A percentile compares a stretch with the other conserved stretches of the same genome.
Evolutionary conservation across 2,113 vertebrate genomes (phyloP).

Genomic region (Physeter macrocephalus): DNA sequence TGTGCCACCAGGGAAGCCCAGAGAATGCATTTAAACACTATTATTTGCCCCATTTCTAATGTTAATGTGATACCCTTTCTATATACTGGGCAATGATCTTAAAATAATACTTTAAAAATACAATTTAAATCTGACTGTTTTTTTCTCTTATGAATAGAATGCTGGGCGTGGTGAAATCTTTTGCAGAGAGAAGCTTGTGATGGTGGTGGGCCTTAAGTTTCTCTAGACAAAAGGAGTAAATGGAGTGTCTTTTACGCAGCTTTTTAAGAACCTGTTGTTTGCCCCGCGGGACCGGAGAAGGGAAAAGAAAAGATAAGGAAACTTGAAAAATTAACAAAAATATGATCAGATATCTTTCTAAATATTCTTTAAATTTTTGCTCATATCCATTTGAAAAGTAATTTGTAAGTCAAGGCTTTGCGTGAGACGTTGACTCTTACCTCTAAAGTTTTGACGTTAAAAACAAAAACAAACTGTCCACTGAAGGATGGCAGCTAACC

Average conservation of each 20-base stretch:
- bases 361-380: constrained; percentile 7
- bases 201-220: neutral
- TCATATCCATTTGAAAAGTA: neutral
- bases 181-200: neutral
- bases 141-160: neutral
- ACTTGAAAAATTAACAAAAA: neutral
- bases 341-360: neutral
- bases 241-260: neutral
- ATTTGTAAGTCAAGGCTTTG: constrained; percentile 13
- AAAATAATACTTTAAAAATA: neutral
- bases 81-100: neutral
- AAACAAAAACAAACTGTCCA: neutral
- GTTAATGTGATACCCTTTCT: neutral
- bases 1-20: too few species aligned
- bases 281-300: neutral
- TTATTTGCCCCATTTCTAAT: neutral
- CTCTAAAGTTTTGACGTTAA: neutral
- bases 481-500: neutral
- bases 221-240: constrained; percentile 1
- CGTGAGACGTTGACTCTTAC: neutral
- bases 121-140: neutral
- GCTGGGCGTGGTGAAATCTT: neutral
- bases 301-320: neutral
- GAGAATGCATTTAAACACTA: neutral
- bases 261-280: constrained; percentile 36